phyloP scores from a whole-genome alignment of 2,888 invertebrate species.

The Scaptomyza tumidula region DNA sequence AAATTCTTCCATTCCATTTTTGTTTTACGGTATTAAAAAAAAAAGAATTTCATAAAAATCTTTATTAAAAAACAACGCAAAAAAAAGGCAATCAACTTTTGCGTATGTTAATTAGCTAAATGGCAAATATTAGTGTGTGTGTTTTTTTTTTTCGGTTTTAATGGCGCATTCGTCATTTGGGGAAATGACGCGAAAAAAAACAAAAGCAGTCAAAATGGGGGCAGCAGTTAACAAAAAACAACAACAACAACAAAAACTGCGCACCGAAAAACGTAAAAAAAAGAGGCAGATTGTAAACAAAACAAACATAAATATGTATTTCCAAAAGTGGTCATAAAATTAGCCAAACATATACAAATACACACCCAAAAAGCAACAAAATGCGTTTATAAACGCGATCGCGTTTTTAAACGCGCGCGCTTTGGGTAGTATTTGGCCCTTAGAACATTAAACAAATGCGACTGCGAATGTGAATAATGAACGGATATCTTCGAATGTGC shows the following conservation, averaged over 20 bases:
- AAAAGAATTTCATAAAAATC: background rate
- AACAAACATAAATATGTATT: slow-evolving; percentile 17
- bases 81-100: slow-evolving; percentile 38
- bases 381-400: slow-evolving; percentile 40
- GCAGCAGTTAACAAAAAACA: background rate
- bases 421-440: slow-evolving; percentile 18
- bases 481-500: slow-evolving; percentile 11
- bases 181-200: slow-evolving; percentile 7
- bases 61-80: background rate
- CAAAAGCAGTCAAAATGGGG: slow-evolving; percentile 12
- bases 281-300: slow-evolving; percentile 35
- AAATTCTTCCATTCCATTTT: slow-evolving; percentile 14
- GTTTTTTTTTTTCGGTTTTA: slow-evolving; percentile 5
- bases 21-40: background rate
- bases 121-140: slow-evolving; percentile 41
- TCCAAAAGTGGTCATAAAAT: slow-evolving; percentile 31
- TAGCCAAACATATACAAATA: slow-evolving; percentile 7
- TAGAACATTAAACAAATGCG: slow-evolving; percentile 38
- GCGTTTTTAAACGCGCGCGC: slow-evolving; percentile 48
- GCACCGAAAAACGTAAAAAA: slow-evolving; percentile 13
- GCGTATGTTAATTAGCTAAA: slow-evolving; percentile 62
- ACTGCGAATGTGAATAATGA: slow-evolving; percentile 24
- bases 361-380: slow-evolving; percentile 2
- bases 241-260: slow-evolving; percentile 13
- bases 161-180: slow-evolving; percentile 19